Conservation (phyloP, 2,888 invertebrate species). For the Strigamia crassipes region DNA sequence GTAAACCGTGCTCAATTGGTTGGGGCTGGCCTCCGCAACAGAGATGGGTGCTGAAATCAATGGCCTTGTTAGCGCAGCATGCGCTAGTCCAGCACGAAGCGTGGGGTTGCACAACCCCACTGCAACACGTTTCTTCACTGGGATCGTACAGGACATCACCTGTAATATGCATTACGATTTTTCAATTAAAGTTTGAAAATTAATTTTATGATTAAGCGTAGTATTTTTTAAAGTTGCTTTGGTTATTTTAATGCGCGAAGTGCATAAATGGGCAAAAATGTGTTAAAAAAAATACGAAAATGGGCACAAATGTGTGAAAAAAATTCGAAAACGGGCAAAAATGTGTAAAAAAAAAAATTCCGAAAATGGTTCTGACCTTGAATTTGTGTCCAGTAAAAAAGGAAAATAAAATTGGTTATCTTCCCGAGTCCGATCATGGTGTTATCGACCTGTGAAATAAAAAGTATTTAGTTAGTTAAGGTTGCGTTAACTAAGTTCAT, state of each 20-base stretch:
- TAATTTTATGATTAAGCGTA: background rate
- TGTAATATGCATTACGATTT: background rate
- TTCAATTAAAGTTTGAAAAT: too few species aligned
- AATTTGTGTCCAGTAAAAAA: background rate
- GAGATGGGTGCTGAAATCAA: slow-evolving; percentile 20
- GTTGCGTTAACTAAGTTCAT: background rate
- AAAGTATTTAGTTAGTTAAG: background rate
- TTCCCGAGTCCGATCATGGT: background rate
- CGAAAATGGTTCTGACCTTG: background rate
- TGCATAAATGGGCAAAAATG: too few species aligned
- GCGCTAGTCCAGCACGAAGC: slow-evolving; percentile 38
- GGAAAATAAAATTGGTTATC: background rate
- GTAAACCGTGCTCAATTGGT: background rate
- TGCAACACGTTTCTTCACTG: background rate
- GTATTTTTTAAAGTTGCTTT: background rate
- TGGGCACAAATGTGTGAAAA: too few species aligned
- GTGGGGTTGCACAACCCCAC: background rate
- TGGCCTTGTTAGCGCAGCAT: background rate
- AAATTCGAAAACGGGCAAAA: too few species aligned
- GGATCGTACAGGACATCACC: slow-evolving; percentile 35
- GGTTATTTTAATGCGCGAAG: background rate
- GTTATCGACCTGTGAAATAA: background rate
- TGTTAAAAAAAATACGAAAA: background rate
- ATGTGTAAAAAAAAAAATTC: background rate
- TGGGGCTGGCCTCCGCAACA: slow-evolving; percentile 18